A percentile compares a stretch with the other conserved stretches of the same genome.
Evolutionary conservation across 2,113 vertebrate species (phyloP).

Genomic region (Lutjanus erythropterus): DNA sequence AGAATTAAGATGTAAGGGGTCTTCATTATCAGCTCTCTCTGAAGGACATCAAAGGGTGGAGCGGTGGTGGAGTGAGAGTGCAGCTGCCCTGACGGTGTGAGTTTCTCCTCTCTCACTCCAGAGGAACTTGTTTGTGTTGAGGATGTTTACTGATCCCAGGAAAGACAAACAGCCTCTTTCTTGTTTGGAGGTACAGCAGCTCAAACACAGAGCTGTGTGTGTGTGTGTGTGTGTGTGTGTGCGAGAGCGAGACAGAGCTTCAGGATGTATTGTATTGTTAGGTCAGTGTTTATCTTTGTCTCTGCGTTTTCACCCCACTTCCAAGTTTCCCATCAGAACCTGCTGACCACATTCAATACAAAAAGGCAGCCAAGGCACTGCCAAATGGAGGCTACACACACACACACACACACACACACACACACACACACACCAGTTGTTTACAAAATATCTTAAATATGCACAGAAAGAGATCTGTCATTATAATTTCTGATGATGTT

Average conservation of each 20-base stretch:
- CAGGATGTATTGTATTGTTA: conserved; percentile 74
- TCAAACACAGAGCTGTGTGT: conserved; percentile 76
- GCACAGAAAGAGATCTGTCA: neutral
- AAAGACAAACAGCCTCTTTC: conserved; percentile 83
- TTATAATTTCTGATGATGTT: neutral
- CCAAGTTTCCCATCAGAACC: conserved; percentile 53
- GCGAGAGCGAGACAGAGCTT: conserved; percentile 22
- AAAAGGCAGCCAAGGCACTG: no score
- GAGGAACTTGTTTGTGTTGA: conserved; percentile 83
- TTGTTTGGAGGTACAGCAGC: conserved; percentile 73
- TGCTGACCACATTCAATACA: neutral
- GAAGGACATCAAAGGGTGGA: conserved; percentile 85
- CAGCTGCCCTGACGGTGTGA: conserved; percentile 84
- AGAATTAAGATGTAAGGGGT: conserved; percentile 80
- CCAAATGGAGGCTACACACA: neutral
- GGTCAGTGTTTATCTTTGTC: conserved; percentile 67
- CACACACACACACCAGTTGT: neutral
- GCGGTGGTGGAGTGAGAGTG: conserved; percentile 79
- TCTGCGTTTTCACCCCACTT: conserved; percentile 47
- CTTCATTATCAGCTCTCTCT: conserved; percentile 83
- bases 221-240: conserved; percentile 14
- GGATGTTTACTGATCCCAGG: conserved; percentile 87
- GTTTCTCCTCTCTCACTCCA: conserved; percentile 81
- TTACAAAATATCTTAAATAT: conserved; percentile 6
- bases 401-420: neutral